Conservation (phyloP, 2,888 invertebrate species). For the Litoditis marina region DNA sequence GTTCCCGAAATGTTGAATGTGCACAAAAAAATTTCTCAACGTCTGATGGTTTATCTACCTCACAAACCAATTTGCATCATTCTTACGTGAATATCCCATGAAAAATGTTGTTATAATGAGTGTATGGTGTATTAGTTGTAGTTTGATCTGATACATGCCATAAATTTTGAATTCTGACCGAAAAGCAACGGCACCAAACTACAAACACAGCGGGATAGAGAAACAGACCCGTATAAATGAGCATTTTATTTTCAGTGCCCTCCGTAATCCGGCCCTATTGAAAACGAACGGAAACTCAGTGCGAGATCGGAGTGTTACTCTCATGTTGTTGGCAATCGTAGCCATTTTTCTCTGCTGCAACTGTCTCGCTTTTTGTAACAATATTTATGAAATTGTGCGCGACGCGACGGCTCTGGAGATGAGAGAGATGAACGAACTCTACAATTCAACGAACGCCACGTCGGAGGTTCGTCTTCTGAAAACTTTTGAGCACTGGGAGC, state of each 20-base stretch:
- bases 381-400: constrained; percentile 54
- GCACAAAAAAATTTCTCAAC: too few species aligned
- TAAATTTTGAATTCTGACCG: too few species aligned
- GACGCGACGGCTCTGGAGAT: constrained; percentile 22
- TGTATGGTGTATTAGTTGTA: too few species aligned
- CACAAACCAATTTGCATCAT: constrained; percentile 33
- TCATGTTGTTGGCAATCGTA: constrained; percentile 61
- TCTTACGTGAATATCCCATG: not conserved
- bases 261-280: constrained; percentile 37
- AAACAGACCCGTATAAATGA: too few species aligned
- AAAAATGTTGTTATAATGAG: too few species aligned
- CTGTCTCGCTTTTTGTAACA: constrained; percentile 60
- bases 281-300: constrained; percentile 44
- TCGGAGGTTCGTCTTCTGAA: not conserved
- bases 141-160: too few species aligned
- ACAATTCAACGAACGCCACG: too few species aligned
- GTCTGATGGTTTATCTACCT: too few species aligned
- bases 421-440: constrained; percentile 7
- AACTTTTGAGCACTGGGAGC: not conserved
- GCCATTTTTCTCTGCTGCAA: constrained; percentile 59
- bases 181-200: too few species aligned
- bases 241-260: constrained; percentile 37
- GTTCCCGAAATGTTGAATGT: too few species aligned
- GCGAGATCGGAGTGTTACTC: constrained; percentile 55
- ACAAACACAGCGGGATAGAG: too few species aligned